Evolutionary conservation across 2,113 vertebrate species (phyloP).

Genomic region (Muntiacus muntjak): DNA sequence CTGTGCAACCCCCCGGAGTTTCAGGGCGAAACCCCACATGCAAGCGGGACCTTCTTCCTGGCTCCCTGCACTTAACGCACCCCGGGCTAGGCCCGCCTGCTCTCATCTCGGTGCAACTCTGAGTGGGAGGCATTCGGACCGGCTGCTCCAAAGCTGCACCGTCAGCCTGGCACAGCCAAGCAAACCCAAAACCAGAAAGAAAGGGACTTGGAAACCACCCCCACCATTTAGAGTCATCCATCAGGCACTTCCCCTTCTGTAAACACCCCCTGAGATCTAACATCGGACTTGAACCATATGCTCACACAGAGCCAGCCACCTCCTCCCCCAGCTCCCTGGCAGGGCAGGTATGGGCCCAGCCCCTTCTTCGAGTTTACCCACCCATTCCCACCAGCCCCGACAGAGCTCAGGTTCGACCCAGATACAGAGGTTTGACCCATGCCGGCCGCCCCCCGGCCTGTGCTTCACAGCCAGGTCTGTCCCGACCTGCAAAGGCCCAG

Average conservation of each 20-base stretch:
- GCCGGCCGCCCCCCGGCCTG: fast-evolving
- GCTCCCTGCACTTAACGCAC: too few relatives aligned
- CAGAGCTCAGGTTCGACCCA: not conserved
- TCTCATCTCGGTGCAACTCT: fast-evolving
- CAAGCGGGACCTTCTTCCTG: not conserved
- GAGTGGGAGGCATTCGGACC: fast-evolving
- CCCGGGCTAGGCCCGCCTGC: not conserved
- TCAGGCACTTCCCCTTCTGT: not conserved
- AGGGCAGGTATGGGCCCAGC: not conserved
- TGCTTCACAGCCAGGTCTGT: not conserved
- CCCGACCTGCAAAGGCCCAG: not conserved
- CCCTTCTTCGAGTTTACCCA: too few relatives aligned
- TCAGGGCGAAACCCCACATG: not conserved
- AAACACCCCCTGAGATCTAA: not conserved
- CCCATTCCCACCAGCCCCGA: not conserved
- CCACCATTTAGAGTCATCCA: not conserved
- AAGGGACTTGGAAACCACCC: not conserved
- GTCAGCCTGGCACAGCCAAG: not conserved
- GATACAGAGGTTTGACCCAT: not conserved
- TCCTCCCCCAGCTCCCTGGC: too few relatives aligned
- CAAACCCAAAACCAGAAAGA: not conserved
- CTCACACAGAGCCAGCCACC: not conserved
- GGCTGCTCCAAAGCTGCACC: not conserved
- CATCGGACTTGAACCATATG: fast-evolving
- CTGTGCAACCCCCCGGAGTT: not conserved